Base-by-base conservation (phyloP, 2,888 invertebrate species). In the Cosmia trapezina region DNA sequence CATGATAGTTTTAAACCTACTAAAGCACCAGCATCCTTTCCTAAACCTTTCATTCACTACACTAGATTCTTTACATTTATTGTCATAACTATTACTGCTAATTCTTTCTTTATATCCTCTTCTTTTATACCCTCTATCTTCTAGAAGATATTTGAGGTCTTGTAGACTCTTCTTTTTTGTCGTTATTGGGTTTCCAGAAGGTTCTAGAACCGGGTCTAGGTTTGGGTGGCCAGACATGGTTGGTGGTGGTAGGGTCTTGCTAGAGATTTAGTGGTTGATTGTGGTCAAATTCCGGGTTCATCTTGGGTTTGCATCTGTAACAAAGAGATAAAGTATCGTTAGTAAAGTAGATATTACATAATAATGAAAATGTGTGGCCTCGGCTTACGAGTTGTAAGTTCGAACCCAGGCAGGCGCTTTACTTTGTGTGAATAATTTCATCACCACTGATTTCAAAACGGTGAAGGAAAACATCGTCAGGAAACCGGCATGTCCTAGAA, bases 221-320 rank as follows among this genome's bases (percentile, higher is more conserved):
- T 81, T 78, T 71, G 87, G 88, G 78, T 87, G 89, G 80, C 89
- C 89, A 79, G 90, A 90, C 94, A 93, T 94, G 80, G 49, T 86
- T 89, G 87, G 77, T 86, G 82, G 83, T 88, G 84, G 82, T 8
- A 11, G 41, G 76, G 7, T 70, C 61, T 75, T 80, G 71, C 74
- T 80, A 86, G 72, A 70, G 53, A 66, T 86, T 83, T 80, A 80
- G 80, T 86, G 72, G 75, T 76, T 76, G 70, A 74, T 75, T 78
- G 68, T 87, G 91, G 94, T 96, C 95, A 95, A 94, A 94, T 94
- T 73, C 80, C 87, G 84, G 89, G 90, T 76, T 93, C 94, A 92
- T 95, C 92, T 91, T 93, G 91, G 85, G 88, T 86, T 87, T 89
- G 90, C 95, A 96, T 96, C 96, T 96, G 96, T 57, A 95, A 95